Evolutionary conservation across 2,797 vertebrate species (phyloP), one percentile per base, ranked within the genome.

Genomic region (Coregonus suidteri): DNA sequence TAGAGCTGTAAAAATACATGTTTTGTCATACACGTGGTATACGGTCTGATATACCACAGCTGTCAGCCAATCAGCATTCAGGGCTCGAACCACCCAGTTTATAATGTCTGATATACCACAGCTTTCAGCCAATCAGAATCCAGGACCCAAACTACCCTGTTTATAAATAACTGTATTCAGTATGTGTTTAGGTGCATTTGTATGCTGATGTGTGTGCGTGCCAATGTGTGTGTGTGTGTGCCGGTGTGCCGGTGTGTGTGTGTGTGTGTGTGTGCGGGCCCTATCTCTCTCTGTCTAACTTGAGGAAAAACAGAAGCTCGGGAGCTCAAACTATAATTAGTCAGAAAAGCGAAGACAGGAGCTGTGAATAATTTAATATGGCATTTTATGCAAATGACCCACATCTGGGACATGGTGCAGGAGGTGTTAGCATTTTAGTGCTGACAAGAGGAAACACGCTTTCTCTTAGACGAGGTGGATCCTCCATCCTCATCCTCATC

Each of bases 281-380:
- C 37, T 31, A 71, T 59, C 35, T 79, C 66, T 81, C 54, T 67
- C 77, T 84, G 74, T 86, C 75, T 81, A 76, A 85, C 82, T 54
- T 25, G 7, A 77, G 67, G 76, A 78, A 85, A 77, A 81, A 80
- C 71, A 70, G 82, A 88, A 84, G 83, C 83, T 84, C 72, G 74
- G 81, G 69, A 89, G 81, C 83, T 87, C 77, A 85, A 92, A 91
- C 86, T 91, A 89, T 91, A 91, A 91, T 93, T 91, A 91, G 88
- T 90, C 82, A 86, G 87, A 91, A 90, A 91, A 90, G 87, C 90
- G 77, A 86, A 86, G 90, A 91, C 89, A 86, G 88, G 88, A 90
- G 90, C 88, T 90, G 90, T 93, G 89, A 91, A 91, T 92, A 91
- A 92, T 92, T 93, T 87, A 90, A 89, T 81, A 88, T 90, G 86